phyloP scores from a whole-genome alignment of 1,140 invertebrate species.

The Argopecten irradians region DNA sequence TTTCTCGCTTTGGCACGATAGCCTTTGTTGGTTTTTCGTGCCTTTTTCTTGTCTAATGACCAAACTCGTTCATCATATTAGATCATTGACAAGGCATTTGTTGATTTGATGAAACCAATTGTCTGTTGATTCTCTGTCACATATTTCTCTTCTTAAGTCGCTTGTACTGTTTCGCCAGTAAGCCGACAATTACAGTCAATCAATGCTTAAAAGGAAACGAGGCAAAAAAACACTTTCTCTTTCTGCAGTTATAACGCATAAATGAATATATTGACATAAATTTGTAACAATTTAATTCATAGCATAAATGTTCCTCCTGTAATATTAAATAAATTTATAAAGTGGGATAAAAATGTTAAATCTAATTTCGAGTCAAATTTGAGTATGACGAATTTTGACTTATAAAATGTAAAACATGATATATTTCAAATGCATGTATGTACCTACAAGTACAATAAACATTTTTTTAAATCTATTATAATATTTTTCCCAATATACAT shows the following conservation, averaged over 20 bases:
- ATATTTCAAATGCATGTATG: too few species aligned
- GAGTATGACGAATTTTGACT: too few species aligned
- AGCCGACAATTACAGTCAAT: constrained; percentile 27
- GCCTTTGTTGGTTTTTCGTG: constrained; percentile 43
- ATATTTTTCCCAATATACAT: too few species aligned
- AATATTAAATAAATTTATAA: not conserved
- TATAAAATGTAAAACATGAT: too few species aligned
- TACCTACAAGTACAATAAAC: too few species aligned
- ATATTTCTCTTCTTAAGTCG: constrained; percentile 30
- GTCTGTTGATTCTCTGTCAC: constrained; percentile 14
- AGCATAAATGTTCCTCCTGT: not conserved
- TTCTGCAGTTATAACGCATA: not conserved
- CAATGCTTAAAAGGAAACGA: constrained; percentile 25
- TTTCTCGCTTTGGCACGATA: constrained; percentile 28
- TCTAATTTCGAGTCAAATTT: not conserved
- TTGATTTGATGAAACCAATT: constrained; percentile 38
- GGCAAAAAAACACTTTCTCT: constrained; percentile 30
- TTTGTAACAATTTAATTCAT: not conserved
- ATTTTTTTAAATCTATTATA: too few species aligned
- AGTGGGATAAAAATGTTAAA: not conserved
- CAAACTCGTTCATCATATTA: constrained; percentile 38
- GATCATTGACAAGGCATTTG: constrained; percentile 29
- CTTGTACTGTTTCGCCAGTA: constrained; percentile 36
- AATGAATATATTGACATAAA: not conserved
- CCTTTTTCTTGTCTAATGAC: constrained; percentile 34